Conservation (phyloP, 1,140 invertebrate genomes). For the Ceratitis capitata region DNA sequence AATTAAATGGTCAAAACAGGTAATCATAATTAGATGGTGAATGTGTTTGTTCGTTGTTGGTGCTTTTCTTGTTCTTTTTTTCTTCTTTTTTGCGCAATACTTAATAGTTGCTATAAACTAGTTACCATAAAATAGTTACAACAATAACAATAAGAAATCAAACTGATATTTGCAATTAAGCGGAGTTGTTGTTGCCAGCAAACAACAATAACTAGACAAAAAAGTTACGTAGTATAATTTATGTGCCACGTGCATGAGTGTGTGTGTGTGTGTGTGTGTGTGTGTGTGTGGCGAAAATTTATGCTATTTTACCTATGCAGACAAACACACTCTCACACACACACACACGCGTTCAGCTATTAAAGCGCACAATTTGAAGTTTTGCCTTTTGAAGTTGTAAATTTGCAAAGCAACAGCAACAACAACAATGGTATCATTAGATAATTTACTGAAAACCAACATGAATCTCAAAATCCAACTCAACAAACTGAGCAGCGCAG, state of each 20-base stretch:
- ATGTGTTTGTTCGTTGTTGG: too few species aligned
- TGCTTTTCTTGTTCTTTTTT: neutral
- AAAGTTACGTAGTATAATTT: neutral
- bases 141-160: neutral
- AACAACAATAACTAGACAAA: neutral
- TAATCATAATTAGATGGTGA: neutral
- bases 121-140: neutral
- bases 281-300: neutral
- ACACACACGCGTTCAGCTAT: neutral
- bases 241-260: neutral
- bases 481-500: neutral
- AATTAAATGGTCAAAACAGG: neutral
- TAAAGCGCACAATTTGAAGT: neutral
- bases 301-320: neutral
- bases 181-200: neutral
- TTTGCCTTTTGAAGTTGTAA: neutral
- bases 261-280: neutral
- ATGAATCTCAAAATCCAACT: neutral
- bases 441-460: conserved; percentile 26
- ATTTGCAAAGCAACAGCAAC: conserved; percentile 14
- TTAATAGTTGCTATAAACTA: conserved; percentile 12
- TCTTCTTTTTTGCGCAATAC: neutral
- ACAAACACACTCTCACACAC: neutral
- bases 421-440: conserved; percentile 19
- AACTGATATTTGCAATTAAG: neutral